Conservation (phyloP, 2,888 invertebrate genomes). For the Cynaeus angustus region DNA sequence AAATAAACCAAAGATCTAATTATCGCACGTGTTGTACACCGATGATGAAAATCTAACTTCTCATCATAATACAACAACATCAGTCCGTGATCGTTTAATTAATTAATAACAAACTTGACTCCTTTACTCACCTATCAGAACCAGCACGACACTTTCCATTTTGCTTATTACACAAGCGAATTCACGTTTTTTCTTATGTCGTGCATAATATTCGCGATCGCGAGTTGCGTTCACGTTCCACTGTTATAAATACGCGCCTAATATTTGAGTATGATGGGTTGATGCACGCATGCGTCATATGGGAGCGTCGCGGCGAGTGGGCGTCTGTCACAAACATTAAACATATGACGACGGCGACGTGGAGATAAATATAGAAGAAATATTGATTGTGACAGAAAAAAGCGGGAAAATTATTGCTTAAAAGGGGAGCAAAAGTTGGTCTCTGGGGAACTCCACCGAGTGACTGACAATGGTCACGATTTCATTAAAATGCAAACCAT, state of each 20-base stretch:
- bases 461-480: too few relatives aligned
- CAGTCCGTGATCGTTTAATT: too few relatives aligned
- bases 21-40: too few relatives aligned
- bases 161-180: background rate
- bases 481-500: too few relatives aligned
- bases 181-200: conserved; percentile 10
- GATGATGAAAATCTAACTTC: too few relatives aligned
- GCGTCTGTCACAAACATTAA: conserved; percentile 37
- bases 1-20: too few relatives aligned
- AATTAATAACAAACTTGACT: background rate
- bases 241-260: conserved; percentile 61
- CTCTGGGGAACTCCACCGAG: too few relatives aligned
- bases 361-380: background rate
- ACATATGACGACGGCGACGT: conserved; percentile 19
- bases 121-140: background rate
- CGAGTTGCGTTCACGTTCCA: conserved; percentile 42
- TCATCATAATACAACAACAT: too few relatives aligned
- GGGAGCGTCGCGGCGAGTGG: conserved; percentile 25
- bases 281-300: conserved; percentile 35
- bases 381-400: too few relatives aligned
- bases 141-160: background rate
- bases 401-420: too few relatives aligned
- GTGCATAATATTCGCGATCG: conserved; percentile 46
- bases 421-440: too few relatives aligned
- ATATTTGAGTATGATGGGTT: conserved; percentile 53